A percentile compares a stretch with the other conserved stretches of the same genome.
Conservation (phyloP, 2,113 vertebrate species). For the Passer montanus region DNA sequence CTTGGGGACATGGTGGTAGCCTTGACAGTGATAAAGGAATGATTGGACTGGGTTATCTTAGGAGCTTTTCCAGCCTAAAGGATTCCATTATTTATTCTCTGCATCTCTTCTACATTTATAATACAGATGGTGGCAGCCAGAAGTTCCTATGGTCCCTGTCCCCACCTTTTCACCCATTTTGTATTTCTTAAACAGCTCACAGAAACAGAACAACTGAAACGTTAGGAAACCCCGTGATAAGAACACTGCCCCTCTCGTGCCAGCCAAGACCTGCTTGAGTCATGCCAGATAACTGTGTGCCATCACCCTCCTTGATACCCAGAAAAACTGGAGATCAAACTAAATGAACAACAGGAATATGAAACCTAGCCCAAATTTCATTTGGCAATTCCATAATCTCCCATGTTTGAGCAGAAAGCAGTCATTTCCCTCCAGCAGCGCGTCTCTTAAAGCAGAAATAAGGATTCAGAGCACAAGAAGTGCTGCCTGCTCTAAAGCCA, state of each 20-base stretch:
- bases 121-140: not conserved
- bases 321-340: not conserved
- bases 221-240: not conserved
- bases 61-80: not conserved
- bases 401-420: not conserved
- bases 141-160: not conserved
- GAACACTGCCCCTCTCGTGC: not conserved
- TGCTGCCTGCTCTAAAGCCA: not conserved
- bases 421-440: not conserved
- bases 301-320: not conserved
- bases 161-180: not conserved
- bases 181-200: not conserved
- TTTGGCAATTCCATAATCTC: not conserved
- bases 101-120: not conserved
- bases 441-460: not conserved
- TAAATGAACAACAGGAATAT: not conserved
- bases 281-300: not conserved
- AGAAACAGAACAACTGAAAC: not conserved
- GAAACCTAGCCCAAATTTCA: not conserved
- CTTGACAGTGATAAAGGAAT: not conserved
- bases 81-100: not conserved
- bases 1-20: not conserved
- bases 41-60: not conserved
- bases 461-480: not conserved
- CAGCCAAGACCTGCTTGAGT: not conserved